Percentiles rank a stretch among this genome's conserved stretches.
Evolutionary conservation across 2,113 vertebrate genomes (phyloP).

Genomic region (Pelecanus crispus): DNA sequence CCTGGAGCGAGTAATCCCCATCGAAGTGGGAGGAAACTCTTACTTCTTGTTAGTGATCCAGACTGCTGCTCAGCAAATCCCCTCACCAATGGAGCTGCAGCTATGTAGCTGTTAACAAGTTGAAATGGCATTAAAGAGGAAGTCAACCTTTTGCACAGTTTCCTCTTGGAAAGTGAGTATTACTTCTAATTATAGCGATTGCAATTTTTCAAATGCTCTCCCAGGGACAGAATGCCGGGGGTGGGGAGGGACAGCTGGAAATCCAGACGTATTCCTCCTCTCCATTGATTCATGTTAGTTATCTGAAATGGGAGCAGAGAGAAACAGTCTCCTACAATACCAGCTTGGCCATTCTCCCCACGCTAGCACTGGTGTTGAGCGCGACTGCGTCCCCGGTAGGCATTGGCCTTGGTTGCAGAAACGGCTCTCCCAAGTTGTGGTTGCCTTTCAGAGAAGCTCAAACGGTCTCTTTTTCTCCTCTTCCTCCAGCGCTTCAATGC

Average conservation of each 20-base stretch:
- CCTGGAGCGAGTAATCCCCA: background rate
- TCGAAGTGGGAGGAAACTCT: background rate
- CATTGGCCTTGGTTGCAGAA: background rate
- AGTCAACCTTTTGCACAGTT: slow-evolving; percentile 62
- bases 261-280: background rate
- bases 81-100: background rate
- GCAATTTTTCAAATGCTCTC: slow-evolving; percentile 9
- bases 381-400: rapidly evolving
- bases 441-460: background rate
- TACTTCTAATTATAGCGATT: slow-evolving; percentile 53
- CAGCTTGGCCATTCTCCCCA: background rate
- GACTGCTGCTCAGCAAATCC: background rate
- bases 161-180: slow-evolving; percentile 51
- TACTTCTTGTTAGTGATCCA: background rate
- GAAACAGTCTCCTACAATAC: background rate
- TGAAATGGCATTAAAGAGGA: slow-evolving; percentile 30
- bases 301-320: background rate
- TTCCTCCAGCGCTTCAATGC: background rate
- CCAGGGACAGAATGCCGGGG: background rate
- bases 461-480: rapidly evolving
- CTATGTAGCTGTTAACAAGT: background rate
- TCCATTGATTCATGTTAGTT: background rate
- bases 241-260: background rate
- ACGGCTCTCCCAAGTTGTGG: background rate
- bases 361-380: rapidly evolving